A percentile compares a stretch with the other conserved stretches of the same genome.
Conservation (phyloP, 2,888 invertebrate genomes). For the Laothoe populi region DNA sequence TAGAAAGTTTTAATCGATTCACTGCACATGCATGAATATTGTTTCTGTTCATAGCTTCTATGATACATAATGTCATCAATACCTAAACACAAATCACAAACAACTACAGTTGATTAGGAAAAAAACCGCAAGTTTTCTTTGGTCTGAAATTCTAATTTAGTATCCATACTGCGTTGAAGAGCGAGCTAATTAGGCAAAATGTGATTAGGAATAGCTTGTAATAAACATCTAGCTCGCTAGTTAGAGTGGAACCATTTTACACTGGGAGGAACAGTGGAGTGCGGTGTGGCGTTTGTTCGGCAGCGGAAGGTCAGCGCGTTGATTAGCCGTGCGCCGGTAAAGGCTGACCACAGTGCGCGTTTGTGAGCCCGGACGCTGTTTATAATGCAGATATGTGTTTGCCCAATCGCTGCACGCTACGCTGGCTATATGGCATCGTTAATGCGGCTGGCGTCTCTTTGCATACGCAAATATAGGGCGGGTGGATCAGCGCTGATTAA, state of each 20-base stretch:
- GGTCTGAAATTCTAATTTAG: background rate
- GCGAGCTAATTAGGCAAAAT: slow-evolving; percentile 12
- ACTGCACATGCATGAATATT: slow-evolving; percentile 80
- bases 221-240: slow-evolving; percentile 34
- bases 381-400: slow-evolving; percentile 86
- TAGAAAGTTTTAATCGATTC: slow-evolving; percentile 81
- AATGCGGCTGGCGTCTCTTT: slow-evolving; percentile 83
- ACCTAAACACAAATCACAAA: background rate
- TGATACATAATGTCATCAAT: slow-evolving; percentile 52
- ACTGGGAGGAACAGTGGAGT: slow-evolving; percentile 51
- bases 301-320: slow-evolving; percentile 81
- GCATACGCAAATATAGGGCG: slow-evolving; percentile 85
- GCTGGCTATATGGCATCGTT: slow-evolving; percentile 85
- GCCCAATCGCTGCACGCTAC: slow-evolving; percentile 84
- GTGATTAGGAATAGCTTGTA: slow-evolving; percentile 23
- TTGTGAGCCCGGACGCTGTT: slow-evolving; percentile 82
- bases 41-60: slow-evolving; percentile 51
- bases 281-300: slow-evolving; percentile 69
- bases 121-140: background rate
- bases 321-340: slow-evolving; percentile 82
- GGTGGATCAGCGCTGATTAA: slow-evolving; percentile 81
- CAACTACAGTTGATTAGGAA: background rate
- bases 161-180: background rate
- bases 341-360: slow-evolving; percentile 83
- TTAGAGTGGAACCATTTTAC: slow-evolving; percentile 31